phyloP scores from a whole-genome alignment of 2,888 invertebrate genomes.

The Netelia fuscicornis region DNA sequence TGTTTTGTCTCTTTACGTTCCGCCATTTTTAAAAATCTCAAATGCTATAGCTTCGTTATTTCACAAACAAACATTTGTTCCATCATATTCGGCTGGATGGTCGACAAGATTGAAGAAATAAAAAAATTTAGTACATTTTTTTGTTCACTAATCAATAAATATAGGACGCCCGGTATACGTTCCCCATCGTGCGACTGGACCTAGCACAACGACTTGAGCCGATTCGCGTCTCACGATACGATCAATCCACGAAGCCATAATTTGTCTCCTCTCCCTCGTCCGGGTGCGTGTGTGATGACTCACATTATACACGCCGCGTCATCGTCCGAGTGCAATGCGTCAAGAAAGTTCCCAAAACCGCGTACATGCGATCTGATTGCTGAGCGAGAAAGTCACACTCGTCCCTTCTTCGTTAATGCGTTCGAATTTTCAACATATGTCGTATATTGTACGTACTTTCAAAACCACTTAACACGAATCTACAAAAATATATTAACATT shows the following conservation, averaged over 20 bases:
- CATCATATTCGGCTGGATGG: no score
- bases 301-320: slow-evolving; percentile 26
- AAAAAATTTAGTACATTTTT: no score
- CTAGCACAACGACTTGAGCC: slow-evolving; percentile 71
- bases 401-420: slow-evolving; percentile 67
- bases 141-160: not conserved
- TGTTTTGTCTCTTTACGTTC: no score
- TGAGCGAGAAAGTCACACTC: slow-evolving; percentile 60
- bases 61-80: no score
- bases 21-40: no score
- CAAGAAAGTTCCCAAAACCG: slow-evolving; percentile 35
- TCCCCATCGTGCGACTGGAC: slow-evolving; percentile 69
- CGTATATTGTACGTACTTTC: not conserved
- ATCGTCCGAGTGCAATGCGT: slow-evolving; percentile 46
- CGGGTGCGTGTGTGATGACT: not conserved
- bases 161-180: not conserved
- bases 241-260: slow-evolving; percentile 47
- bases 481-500: no score
- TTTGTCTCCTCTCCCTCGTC: slow-evolving; percentile 17
- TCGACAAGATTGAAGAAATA: no score
- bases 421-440: slow-evolving; percentile 60
- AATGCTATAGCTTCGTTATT: no score
- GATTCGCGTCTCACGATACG: slow-evolving; percentile 61
- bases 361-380: slow-evolving; percentile 59
- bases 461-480: no score